Evolutionary conservation across 1,140 invertebrate species (phyloP), one percentile per base, ranked within the genome.

Genomic region (Drosophila lowei): DNA sequence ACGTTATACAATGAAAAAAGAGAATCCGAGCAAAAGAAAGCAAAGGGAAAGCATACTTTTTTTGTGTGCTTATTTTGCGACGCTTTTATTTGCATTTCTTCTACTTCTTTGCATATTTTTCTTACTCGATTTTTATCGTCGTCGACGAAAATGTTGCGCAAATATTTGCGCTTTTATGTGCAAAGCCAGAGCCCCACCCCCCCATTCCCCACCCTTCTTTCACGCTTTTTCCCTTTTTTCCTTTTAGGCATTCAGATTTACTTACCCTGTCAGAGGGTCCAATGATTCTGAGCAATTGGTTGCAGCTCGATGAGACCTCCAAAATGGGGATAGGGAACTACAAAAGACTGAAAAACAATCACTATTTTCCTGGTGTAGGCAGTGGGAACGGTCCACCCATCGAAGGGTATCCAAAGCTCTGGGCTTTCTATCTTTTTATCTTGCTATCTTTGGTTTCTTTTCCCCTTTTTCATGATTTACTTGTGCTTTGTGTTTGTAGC

Each of bases 121-220:
- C 73, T 61, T 80, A 61, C 81, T 86, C 81, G 81, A 85, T 85
- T 85, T 86, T 85, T 81, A 85, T 86, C 73, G 83, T 60, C 63
- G 77, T 65, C 63, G 72, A 60, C 73, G 78, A 79, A 81, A 81
- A 84, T 83, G 75, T 79, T 84, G 79, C 79, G 71, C 79, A 84
- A 83, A 83, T 83, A 83, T 83, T 83, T 83, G 79, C 79, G 79
- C 79, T 83, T 84, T 83, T 83, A 83, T 83, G 75, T 83, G 79
- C 79, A 84, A 62, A 75, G 73, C 15, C 48, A 53, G 38, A 59
- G 30, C 56, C 15, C 41, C 46, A 16, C 44, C 21, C 30, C 41
- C 34, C 34, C 2, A 38, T 18, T 13, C 0, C 3, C 30, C 48
- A 28, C 15, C 16, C 18, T 44, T 59, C 54, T 52, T 55, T 72